A percentile compares a stretch with the other conserved stretches of the same genome.
These are phyloP conservation scores for Halichoeres trimaculatus DNA, from an alignment of 2,113 vertebrate species.

Conservation along the genomic window DNA sequence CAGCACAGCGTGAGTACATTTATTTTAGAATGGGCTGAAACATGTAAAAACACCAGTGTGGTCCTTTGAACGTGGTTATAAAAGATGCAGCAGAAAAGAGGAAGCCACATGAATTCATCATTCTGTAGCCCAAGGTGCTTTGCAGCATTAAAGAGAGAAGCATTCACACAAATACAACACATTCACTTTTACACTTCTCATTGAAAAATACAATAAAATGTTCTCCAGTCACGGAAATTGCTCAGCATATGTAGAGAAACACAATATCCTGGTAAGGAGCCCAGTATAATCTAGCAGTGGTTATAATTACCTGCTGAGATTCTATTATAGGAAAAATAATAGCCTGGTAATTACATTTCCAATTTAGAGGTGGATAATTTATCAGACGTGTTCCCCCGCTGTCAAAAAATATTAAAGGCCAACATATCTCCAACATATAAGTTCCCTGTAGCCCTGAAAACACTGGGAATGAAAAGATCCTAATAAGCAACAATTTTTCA, in stretches of 20 bases:
- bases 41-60: constrained; percentile 24
- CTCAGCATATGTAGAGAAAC: constrained; percentile 24
- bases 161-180: constrained; percentile 27
- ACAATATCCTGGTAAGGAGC: constrained; percentile 20
- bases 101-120: constrained; percentile 57
- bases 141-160: constrained; percentile 20
- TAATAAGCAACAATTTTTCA: not conserved
- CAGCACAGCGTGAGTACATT: constrained; percentile 13
- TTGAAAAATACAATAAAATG: constrained; percentile 23
- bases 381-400: not conserved
- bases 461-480: not conserved
- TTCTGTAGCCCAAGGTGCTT: constrained; percentile 40
- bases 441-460: not conserved
- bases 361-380: constrained; percentile 30
- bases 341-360: constrained; percentile 45
- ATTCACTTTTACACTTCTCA: constrained; percentile 13
- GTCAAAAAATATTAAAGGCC: constrained; percentile 13
- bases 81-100: constrained; percentile 44
- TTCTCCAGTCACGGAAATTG: constrained; percentile 20
- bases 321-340: constrained; percentile 42
- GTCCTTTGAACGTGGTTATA: constrained; percentile 37
- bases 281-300: constrained; percentile 5
- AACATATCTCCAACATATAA: not conserved
- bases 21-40: constrained; percentile 34
- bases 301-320: constrained; percentile 47